Conservation (phyloP, 2,888 invertebrate genomes). For the Sialis fuliginosa region DNA sequence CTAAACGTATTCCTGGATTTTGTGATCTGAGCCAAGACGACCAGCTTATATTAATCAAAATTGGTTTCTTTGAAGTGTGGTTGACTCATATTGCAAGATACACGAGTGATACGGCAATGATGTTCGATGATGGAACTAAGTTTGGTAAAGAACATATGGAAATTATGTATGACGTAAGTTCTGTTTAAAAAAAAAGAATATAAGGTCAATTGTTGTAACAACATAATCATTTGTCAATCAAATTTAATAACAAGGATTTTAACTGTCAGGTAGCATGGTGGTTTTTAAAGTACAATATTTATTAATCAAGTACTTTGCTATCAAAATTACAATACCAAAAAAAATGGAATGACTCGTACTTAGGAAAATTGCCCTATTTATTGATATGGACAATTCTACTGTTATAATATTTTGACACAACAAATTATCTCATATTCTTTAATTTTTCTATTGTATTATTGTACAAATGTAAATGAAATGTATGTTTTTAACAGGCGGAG, state of each 20-base stretch:
- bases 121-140: conserved; percentile 79
- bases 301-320: no score
- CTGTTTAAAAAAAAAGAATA: not conserved
- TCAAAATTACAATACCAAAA: no score
- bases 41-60: conserved; percentile 89
- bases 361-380: no score
- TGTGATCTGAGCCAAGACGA: conserved; percentile 83
- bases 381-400: no score
- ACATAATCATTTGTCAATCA: not conserved
- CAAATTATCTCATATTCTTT: no score
- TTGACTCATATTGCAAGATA: conserved; percentile 69
- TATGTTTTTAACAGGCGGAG: conserved; percentile 42
- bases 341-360: no score
- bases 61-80: conserved; percentile 95
- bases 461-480: no score
- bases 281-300: no score
- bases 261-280: not conserved
- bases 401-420: no score
- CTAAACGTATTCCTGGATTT: conserved; percentile 88
- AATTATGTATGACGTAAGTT: conserved; percentile 70
- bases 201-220: not conserved
- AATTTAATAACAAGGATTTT: not conserved
- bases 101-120: conserved; percentile 57
- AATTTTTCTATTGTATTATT: no score
- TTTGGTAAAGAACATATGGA: conserved; percentile 71